Base-by-base conservation (phyloP, 2,797 vertebrate species). In the Naso thynnoides region DNA sequence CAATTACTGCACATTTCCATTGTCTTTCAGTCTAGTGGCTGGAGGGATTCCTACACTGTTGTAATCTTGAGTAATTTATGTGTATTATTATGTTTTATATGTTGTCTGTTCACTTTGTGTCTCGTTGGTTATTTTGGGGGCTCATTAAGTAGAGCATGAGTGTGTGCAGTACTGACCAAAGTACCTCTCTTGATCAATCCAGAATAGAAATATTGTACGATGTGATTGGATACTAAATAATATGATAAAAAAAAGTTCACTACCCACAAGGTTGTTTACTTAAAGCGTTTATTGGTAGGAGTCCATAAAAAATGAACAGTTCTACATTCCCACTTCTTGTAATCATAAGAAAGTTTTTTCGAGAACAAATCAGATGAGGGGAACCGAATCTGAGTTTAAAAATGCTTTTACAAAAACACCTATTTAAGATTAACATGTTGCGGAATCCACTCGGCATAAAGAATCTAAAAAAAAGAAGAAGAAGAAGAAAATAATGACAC, bases 251-350 rank as follows among this genome's bases (percentile, higher is more conserved):
- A 59, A 23, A 33, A 33, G 31, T 11, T 44, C 21, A 57, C 21
- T 13, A 14, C 29, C 44, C 11, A 53, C 2, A 3, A 52, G 24
- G 3, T 27, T 15, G 72, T 78, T 68, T 77, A 52, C 41, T 84
- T 71, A 23, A 78, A 66, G 73, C 47, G 70, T 94, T 93, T 94
- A 93, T 88, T 92, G 27, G 55, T 57, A 76, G 47, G 76, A 81
- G 79, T 89, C 69, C 84, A 86, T 88, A 82, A 81, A 91, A 89
- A 90, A 86, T 48, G 57, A 82, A 83, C 79, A 89, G 73, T 81
- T 73, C 38, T 76, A 84, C 67, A 39, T 70, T 57, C 79, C 67
- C 61, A 55, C 69, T 52, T 24, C 36, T 44, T 50, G 49, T 71
- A 59, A 67, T 61, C 50, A 58, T 10, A 31, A 61, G 41, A 80